A percentile compares a stretch with the other conserved stretches of the same genome.
Conservation (phyloP, 92 coral and sea anemone genomes). For the Blastomussa wellsi region DNA sequence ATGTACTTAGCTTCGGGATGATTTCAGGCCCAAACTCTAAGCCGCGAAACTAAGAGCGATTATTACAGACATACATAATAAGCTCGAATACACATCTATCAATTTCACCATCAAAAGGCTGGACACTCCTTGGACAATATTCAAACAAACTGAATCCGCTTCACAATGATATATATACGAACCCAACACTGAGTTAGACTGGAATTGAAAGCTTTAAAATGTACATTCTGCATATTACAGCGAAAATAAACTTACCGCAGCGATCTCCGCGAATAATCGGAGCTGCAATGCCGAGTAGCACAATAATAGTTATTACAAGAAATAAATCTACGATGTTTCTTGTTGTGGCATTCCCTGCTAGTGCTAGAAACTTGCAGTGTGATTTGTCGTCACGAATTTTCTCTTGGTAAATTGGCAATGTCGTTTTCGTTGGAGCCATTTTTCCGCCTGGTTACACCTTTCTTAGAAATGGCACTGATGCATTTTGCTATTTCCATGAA, state of each 20-base stretch:
- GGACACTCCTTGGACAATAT: too few species aligned
- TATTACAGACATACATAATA: too few species aligned
- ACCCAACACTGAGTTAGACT: neutral
- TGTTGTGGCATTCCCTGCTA: conserved; percentile 13
- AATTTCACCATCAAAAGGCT: too few species aligned
- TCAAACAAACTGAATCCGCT: too few species aligned
- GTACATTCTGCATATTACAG: too few species aligned
- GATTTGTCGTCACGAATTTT: neutral
- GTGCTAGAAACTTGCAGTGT: neutral
- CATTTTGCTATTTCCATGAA: neutral
- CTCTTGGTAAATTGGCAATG: neutral
- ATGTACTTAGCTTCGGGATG: too few species aligned
- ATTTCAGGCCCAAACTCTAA: too few species aligned
- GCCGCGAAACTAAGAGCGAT: too few species aligned
- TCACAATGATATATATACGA: too few species aligned
- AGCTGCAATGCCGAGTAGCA: conserved; percentile 24
- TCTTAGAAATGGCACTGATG: neutral
- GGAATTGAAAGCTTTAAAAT: neutral
- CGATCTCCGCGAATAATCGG: conserved; percentile 22
- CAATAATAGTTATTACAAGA: conserved; percentile 18
- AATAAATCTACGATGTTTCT: conserved; percentile 24
- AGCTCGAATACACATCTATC: too few species aligned
- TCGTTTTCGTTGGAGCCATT: neutral
- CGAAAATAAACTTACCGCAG: conserved; percentile 8
- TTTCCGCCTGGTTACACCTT: neutral